These are phyloP conservation scores for Entelurus aequoreus DNA, from an alignment of 2,113 vertebrate genomes.

Conservation along the genomic window DNA sequence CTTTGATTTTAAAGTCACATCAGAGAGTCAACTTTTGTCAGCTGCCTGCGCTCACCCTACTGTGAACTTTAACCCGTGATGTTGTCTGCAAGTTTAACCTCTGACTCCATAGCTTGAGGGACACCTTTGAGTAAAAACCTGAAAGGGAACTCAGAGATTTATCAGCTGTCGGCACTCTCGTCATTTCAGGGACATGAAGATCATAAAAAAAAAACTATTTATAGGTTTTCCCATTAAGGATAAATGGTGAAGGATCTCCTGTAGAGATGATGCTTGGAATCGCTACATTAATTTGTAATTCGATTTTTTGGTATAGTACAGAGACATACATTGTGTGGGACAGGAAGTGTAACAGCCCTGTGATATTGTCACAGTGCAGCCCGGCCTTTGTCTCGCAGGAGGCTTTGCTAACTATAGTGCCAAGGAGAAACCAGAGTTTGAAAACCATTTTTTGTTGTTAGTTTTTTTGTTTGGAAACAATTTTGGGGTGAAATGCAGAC, in stretches of 20 bases:
- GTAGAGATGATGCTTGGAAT: not conserved
- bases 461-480: no score
- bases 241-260: not conserved
- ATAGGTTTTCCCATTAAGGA: conserved; percentile 10
- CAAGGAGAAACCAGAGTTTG: no score
- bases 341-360: no score
- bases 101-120: conserved; percentile 23
- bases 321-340: no score
- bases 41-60: not conserved
- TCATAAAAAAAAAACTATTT: conserved; percentile 16
- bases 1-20: not conserved
- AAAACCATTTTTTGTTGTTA: no score
- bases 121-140: conserved; percentile 21
- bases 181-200: conserved; percentile 23
- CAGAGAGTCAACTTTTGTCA: no score
- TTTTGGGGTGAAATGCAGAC: no score
- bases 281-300: no score
- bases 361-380: no score
- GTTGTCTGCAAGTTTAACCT: conserved; percentile 28
- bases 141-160: conserved; percentile 16
- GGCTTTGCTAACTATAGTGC: no score
- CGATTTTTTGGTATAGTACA: no score
- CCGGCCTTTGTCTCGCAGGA: no score
- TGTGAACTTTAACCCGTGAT: conserved; percentile 11
- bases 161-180: conserved; percentile 3